Conservation (phyloP, 2,113 vertebrate species). For the Pteronura brasiliensis region DNA sequence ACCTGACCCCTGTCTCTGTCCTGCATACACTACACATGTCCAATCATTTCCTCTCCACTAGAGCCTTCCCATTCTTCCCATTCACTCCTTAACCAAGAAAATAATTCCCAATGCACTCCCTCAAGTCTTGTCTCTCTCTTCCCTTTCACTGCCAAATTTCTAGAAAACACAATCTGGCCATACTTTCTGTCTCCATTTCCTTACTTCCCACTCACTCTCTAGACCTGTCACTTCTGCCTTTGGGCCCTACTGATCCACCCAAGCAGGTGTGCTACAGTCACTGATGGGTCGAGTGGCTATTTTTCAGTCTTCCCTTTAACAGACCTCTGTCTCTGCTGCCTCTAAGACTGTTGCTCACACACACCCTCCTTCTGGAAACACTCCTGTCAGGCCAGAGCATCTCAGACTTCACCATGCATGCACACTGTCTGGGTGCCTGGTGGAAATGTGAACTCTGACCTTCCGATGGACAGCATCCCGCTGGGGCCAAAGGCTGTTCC, state of each 20-base stretch:
- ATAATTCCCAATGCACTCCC: not conserved
- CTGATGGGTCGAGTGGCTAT: fast-evolving
- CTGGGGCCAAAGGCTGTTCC: not conserved
- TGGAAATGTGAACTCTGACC: not conserved
- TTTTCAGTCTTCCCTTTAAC: not conserved
- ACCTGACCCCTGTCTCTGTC: not conserved
- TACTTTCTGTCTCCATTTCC: not conserved
- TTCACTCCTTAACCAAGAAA: not conserved
- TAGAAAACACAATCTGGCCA: not conserved
- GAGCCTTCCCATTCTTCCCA: not conserved
- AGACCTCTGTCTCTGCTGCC: not conserved
- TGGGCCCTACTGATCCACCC: not conserved
- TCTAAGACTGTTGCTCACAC: not conserved
- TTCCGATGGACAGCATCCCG: not conserved
- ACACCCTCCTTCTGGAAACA: not conserved
- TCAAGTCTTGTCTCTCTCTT: not conserved
- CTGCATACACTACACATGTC: fast-evolving
- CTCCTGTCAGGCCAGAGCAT: not conserved
- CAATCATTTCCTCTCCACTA: not conserved
- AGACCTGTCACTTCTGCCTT: not conserved
- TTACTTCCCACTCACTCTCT: not conserved
- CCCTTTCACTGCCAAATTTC: not conserved
- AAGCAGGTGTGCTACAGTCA: not conserved
- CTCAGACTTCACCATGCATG: not conserved
- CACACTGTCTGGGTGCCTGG: fast-evolving